Percentiles rank a stretch among this genome's conserved stretches.
phyloP scores from a whole-genome alignment of 2,888 invertebrate genomes.

The Norana najaformis region DNA sequence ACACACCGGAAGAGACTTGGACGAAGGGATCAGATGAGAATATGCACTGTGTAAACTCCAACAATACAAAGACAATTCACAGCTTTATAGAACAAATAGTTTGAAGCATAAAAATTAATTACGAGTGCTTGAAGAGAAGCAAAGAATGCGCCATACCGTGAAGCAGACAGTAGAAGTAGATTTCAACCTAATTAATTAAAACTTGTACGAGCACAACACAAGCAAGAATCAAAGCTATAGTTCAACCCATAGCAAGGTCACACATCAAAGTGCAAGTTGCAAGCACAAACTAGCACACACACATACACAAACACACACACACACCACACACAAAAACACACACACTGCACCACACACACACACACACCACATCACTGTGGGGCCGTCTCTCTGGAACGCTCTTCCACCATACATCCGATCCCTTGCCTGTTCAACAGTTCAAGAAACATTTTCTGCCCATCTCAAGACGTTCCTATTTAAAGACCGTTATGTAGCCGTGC shows the following conservation, averaged over 20 bases:
- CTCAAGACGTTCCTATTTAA: too few species aligned
- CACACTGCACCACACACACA: not conserved
- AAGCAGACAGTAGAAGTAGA: not conserved
- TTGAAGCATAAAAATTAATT: not conserved
- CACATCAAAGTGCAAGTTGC: too few species aligned
- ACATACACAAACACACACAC: not conserved
- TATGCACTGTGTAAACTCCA: not conserved
- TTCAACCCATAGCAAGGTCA: not conserved
- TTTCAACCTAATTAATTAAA: not conserved
- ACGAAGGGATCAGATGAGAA: not conserved
- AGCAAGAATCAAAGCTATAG: not conserved
- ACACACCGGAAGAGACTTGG: not conserved
- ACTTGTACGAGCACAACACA: not conserved
- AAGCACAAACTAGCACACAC: not conserved
- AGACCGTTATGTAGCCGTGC: too few species aligned
- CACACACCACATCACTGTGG: too few species aligned
- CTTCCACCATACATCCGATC: too few species aligned
- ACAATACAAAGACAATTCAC: too few species aligned
- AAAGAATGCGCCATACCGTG: not conserved
- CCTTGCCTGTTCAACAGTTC: too few species aligned
- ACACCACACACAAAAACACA: not conserved
- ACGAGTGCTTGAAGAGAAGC: not conserved
- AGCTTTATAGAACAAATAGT: not conserved
- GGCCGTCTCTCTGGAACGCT: too few species aligned
- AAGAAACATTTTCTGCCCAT: too few species aligned